Conservation (phyloP, 2,797 vertebrate genomes). For the Tadarida brasiliensis region DNA sequence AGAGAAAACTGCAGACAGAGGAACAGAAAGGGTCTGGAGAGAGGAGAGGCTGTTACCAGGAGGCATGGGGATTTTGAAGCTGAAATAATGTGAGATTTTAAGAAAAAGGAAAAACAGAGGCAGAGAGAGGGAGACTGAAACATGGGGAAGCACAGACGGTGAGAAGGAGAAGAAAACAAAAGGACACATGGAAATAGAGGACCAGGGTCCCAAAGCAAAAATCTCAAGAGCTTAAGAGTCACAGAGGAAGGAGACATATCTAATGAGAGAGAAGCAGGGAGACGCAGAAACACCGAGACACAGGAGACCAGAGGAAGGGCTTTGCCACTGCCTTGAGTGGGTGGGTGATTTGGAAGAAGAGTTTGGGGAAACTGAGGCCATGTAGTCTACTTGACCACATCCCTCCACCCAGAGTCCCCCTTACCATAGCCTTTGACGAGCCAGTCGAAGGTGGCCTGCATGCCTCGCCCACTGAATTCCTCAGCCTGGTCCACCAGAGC, state of each 20-base stretch:
- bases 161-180: background rate
- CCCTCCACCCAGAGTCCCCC: accelerated
- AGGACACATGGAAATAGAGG: too few relatives aligned
- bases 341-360: background rate
- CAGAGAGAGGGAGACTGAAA: background rate
- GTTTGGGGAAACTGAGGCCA: background rate
- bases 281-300: background rate
- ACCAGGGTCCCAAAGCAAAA: background rate
- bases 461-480: slow-evolving; percentile 90
- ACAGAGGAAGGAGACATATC: background rate
- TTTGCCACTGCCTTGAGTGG: background rate
- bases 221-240: background rate
- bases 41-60: background rate
- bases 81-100: background rate
- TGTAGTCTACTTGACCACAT: accelerated
- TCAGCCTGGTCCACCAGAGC: slow-evolving; percentile 90
- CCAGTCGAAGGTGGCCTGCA: slow-evolving; percentile 68
- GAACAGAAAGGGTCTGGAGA: background rate
- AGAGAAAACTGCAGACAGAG: background rate
- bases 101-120: too few relatives aligned
- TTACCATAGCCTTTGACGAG: slow-evolving; percentile 75
- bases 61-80: background rate
- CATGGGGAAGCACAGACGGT: background rate
- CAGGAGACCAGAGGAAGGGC: accelerated
- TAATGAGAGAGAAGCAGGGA: background rate